Evolutionary conservation across 1,140 invertebrate genomes (phyloP).

Genomic region (Calephelis nemesis): DNA sequence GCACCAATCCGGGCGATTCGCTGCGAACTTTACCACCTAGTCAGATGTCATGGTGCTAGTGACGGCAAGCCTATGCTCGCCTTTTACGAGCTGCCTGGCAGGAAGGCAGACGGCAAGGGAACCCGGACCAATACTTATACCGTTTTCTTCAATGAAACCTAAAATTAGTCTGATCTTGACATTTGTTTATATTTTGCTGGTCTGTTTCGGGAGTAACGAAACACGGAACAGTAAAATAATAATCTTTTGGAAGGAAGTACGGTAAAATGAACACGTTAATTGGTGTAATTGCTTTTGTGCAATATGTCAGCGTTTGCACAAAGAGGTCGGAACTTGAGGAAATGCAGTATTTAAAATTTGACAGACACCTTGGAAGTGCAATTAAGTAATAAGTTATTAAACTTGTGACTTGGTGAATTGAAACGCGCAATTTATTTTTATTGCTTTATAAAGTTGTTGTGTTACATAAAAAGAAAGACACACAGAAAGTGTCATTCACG

Average conservation of each 20-base stretch:
- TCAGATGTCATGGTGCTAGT: too few relatives aligned
- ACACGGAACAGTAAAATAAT: constrained; percentile 24
- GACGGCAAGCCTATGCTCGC: too few relatives aligned
- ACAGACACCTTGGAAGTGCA: constrained; percentile 8
- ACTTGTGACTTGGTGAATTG: too few relatives aligned
- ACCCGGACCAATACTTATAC: too few relatives aligned
- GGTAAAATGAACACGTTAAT: constrained; percentile 19
- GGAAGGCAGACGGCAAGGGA: too few relatives aligned
- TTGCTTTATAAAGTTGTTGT: too few relatives aligned
- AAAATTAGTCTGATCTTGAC: constrained; percentile 35
- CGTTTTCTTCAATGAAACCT: constrained; percentile 27
- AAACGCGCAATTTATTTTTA: too few relatives aligned
- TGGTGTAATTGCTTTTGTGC: constrained; percentile 15
- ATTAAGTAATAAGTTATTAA: not conserved
- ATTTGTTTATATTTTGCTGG: constrained; percentile 33
- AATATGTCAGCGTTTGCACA: constrained; percentile 16
- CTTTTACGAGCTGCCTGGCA: too few relatives aligned
- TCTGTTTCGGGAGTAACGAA: constrained; percentile 23
- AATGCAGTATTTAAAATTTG: not conserved
- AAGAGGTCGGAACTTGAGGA: constrained; percentile 9
- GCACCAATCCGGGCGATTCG: too few relatives aligned
- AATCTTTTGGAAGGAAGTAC: constrained; percentile 11
- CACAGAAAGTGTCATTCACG: too few relatives aligned
- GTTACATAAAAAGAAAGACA: too few relatives aligned
- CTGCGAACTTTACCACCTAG: too few relatives aligned